Base-by-base conservation (phyloP, 2,113 vertebrate species). In the Erinaceus europaeus region DNA sequence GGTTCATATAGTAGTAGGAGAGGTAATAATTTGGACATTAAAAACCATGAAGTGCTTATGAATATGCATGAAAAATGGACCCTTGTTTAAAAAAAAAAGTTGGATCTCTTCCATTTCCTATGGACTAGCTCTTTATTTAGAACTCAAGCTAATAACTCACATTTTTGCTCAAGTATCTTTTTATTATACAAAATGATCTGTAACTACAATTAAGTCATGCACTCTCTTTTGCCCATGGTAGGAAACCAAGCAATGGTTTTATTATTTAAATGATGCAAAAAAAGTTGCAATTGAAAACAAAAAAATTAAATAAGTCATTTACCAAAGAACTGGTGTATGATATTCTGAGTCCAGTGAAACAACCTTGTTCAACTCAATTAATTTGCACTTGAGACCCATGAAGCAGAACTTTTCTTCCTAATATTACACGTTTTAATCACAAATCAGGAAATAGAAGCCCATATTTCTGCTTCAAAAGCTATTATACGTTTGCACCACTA, bases 141-240 rank as follows among this genome's bases (percentile, higher is more conserved):
- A 89, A 86, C 65, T 48, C 17, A 92, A 53, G 32, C 5, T 25
- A 12, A 65, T 14, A n/a, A 46, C 4, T 71, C 75, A 18, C 15
- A 61, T 48, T 23, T 85, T 74, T 84, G 29, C 34, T 65, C 50
- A 2, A 77, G 6, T 82, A 65, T 44, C 80, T 92, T 74, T 9
- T 71, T 12, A 27, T 86, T 78, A 29, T 79, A 32, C 12, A 55
- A 79, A 89, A 92, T 34, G 9, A 88, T 76, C 40, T 65, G 20
- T 21, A 61, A 76, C n/a, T 21, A 40, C 2, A 2, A 55, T 92
- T 75, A 48, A 57, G 62, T 1, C 10, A 86, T 61, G 13, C 2
- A 20, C 18, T 38, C 23, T 71, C 75, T n/a, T 50, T 44, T 34
- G 53, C 48, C 48, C 9, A 38, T 32, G 8, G 36, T 55, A 55